A percentile compares a stretch with the other conserved stretches of the same genome.
phyloP scores from a whole-genome alignment of 2,113 vertebrate genomes.

The Festucalex cinctus region DNA sequence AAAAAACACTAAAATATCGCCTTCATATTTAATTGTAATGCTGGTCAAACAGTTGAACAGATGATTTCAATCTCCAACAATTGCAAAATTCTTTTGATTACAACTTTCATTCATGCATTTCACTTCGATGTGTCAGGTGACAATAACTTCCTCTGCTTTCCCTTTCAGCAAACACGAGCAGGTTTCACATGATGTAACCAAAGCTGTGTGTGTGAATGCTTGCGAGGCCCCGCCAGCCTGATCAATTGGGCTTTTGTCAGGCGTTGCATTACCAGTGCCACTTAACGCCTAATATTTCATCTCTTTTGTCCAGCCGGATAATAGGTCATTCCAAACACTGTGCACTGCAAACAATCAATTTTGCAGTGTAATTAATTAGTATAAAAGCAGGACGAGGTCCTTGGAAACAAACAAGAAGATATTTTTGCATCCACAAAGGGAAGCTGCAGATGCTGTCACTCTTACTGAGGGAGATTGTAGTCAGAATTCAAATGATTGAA shows the following conservation, averaged over 20 bases:
- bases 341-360: constrained; percentile 73
- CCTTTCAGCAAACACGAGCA: not conserved
- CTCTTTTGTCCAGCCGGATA: constrained; percentile 68
- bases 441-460: too few species aligned
- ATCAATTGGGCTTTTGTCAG: constrained; percentile 75
- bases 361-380: constrained; percentile 67
- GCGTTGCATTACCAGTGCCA: constrained; percentile 74
- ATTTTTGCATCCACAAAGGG: constrained; percentile 7
- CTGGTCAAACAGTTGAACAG: too few species aligned
- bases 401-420: constrained; percentile 33
- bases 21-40: too few species aligned
- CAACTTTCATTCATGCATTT: too few species aligned
- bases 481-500: constrained; percentile 14
- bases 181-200: constrained; percentile 4
- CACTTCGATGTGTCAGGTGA: not conserved
- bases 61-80: too few species aligned
- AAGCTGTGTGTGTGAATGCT: constrained; percentile 48
- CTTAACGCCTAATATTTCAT: constrained; percentile 80
- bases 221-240: constrained; percentile 52
- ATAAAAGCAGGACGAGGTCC: constrained; percentile 52
- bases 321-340: constrained; percentile 69
- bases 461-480: too few species aligned
- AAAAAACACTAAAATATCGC: too few species aligned
- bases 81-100: too few species aligned
- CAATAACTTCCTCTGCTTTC: not conserved